Evolutionary conservation across 2,113 vertebrate genomes (phyloP).

Genomic region (Salvelinus sp.): DNA sequence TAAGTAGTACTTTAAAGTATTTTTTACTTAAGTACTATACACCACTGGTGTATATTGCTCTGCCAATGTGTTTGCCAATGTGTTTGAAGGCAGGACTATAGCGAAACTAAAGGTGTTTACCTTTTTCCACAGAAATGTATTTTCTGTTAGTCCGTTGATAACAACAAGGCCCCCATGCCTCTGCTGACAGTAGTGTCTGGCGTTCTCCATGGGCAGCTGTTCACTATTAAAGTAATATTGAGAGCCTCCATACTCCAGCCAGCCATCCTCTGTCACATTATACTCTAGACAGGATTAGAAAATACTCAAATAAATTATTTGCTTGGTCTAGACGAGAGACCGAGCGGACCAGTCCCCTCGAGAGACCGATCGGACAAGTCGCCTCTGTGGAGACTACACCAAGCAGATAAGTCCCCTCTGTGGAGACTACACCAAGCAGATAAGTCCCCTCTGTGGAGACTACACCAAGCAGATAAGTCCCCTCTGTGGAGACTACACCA

Average conservation of each 20-base stretch:
- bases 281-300: conserved; percentile 66
- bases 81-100: background rate
- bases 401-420: too few relatives aligned
- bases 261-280: conserved; percentile 82
- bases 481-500: too few relatives aligned
- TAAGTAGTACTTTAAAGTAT: too few relatives aligned
- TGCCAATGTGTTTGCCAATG: background rate
- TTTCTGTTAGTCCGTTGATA: conserved; percentile 83
- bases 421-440: too few relatives aligned
- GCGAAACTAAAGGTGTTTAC: conserved; percentile 67
- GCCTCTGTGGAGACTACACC: too few relatives aligned
- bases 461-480: too few relatives aligned
- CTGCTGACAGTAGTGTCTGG: conserved; percentile 80
- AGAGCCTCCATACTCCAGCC: conserved; percentile 77
- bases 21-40: too few relatives aligned
- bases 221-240: conserved; percentile 81
- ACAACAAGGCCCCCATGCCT: conserved; percentile 82
- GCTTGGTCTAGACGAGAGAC: too few relatives aligned
- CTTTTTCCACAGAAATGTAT: conserved; percentile 85
- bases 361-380: too few relatives aligned
- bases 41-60: background rate
- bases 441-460: too few relatives aligned
- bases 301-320: background rate
- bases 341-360: too few relatives aligned
- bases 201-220: conserved; percentile 76